Base-by-base conservation (phyloP, 2,888 invertebrate species). In the Platypus cylindrus region DNA sequence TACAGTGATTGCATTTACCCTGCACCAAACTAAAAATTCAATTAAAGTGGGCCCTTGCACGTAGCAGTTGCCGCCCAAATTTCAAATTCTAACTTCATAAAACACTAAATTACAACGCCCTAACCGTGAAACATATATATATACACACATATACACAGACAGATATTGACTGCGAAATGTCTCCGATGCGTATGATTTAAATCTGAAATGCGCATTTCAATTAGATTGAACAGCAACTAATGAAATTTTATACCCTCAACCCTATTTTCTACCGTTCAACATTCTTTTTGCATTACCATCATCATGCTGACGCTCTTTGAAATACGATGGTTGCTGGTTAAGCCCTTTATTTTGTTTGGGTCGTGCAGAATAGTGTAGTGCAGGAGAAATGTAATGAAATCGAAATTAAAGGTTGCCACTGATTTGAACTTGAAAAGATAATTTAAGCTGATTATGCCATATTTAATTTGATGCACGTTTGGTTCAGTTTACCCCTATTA, bases 201-300 rank as follows among this genome's bases (percentile, higher is more conserved):
- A 44, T 40, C 35, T 32, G 30, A 27, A 41, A 40, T 38, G 40
- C 53, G 59, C 55, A 56, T 57, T 58, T 55, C 56, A 59, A 60
- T 60, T 58, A 59, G 56, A 59, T 55, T 51, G 54, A 52, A 53
- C 53, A 49, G 32, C 23, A 30, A 53, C 54, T 58, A 57, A 57
- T 53, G 56, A 56, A 60, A 59, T 59, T 60, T 59, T 52, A 54
- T 54, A 51, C 53, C 46, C 48, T 43, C 47, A 33, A 36, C 41
- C 38, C 26, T 58, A 53, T 58, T 58, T 59, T 58, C 59, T 60
- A 38, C 20, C 30, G 7, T 30, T 15, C 14, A 14, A 14, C 27
- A 27, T 27, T 16, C 27, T 16, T 14, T 16, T 20, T 20, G 20
- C 20, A 20, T n/a, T n/a, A n/a, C n/a, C n/a, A n/a, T n/a, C n/a